Base-by-base conservation (phyloP, 2,113 vertebrate genomes). In the Trematomus loennbergii region DNA sequence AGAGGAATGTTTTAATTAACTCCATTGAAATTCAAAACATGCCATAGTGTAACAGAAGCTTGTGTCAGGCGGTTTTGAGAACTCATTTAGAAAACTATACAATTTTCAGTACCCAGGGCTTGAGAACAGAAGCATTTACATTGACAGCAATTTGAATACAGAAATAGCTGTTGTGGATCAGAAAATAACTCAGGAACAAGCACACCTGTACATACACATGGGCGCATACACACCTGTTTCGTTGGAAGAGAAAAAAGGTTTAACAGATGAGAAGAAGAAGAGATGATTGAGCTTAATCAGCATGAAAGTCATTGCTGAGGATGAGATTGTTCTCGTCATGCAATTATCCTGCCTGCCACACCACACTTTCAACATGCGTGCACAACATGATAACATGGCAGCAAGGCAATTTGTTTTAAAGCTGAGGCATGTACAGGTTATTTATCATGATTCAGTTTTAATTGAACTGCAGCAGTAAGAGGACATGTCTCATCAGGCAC, bases 1-100 rank as follows among this genome's bases (percentile, higher is more conserved):
- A 22, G 12, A 40, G 62, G 50, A 83, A 76, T 64, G n/a, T 50
- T 82, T 79, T 76, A 76, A 89, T 82, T 65, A 81, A 68, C 55
- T 55, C 9, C 3, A 75, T 29, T 48, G 25, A 9, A 64, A 88
- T 86, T 82, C 66, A 57, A 67, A 87, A 48, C 45, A 53, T 70
- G 40, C 10, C 49, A 12, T 20, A 6, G 6, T 29, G 55, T 70
- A 65, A 54, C 68, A 48, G 43, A 4, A 25, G 22, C 61, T 18
- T 5, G 13, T 33, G 36, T 22, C 33, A 72, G 15, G 57, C 20
- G 1, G 17, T 45, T 77, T 57, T 25, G 9, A 73, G 15, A 64
- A 65, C n/a, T 55, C 6, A 55, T 53, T 46, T 18, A 48, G 3
- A 40, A 57, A 68, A 52, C 1, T 1, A 9, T 12, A 18, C 13